Base-by-base conservation (phyloP, 2,888 invertebrate species). In the Paralinhomoeus sp. region DNA sequence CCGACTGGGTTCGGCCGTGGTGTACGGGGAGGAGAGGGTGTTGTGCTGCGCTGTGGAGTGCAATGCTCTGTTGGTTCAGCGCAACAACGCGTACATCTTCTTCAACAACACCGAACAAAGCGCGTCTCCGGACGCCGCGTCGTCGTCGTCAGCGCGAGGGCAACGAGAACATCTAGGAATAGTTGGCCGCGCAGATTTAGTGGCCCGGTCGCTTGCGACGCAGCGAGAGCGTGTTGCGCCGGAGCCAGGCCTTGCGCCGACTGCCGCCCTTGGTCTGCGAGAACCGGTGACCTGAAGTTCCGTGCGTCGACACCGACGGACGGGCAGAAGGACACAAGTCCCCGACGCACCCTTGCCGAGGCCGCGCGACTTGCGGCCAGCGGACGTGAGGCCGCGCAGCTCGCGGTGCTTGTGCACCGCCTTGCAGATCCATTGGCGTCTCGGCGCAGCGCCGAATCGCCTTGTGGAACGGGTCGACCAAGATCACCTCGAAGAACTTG, bases 401-500 rank as follows among this genome's bases (percentile, higher is more conserved):
- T 97, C 97, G 61, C 97, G 80, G 64, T 97, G 97, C 69, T 97
- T 97, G 68, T 87, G 85, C 22, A 89, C 87, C 36, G 91, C 75
- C 48, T 83, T 79, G 64, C 87, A 85, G 51, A 99, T 79, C 97
- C 97, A 99, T 71, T 93, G 87, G n/a, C 61, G 82, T 76, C 67
- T 89, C 84, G 18, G 93, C 78, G 67, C 97, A 87, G 53, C 80
- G 77, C 51, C 91, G 79, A 63, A 99, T 82, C 34, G 85, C 84
- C 50, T 46, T 45, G 46, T 56, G 54, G 18, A 42, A 20, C 18
- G 50, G 53, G 42, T 53, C 54, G 33, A 53, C 40, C 49, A 84
- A 70, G 63, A 89, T 83, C 38, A 54, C 79, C 73, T 97, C 97
- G 63, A 74, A 97, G 67, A 87, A 97, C 73, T 97, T 97, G 72